These are phyloP conservation scores for Leptodirus hochenwartii DNA, from an alignment of 2,888 invertebrate genomes.

Conservation along the genomic window DNA sequence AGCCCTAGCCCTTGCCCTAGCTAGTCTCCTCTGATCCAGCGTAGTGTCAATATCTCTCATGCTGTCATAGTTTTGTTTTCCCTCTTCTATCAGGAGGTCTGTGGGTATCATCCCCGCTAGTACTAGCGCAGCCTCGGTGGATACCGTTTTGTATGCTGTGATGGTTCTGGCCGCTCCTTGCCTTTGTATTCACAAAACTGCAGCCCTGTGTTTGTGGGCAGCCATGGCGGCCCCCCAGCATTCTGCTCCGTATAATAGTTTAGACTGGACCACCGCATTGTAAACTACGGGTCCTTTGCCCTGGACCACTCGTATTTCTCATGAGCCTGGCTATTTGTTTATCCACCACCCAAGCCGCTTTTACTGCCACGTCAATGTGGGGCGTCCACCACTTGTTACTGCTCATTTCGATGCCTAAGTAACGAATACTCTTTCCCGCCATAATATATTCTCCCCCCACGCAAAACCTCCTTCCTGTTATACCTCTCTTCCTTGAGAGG, in stretches of 20 bases:
- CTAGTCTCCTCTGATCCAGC: too few relatives aligned
- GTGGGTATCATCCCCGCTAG: not conserved
- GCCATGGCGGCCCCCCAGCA: not conserved
- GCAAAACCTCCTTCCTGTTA: too few relatives aligned
- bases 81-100: slow-evolving; percentile 1
- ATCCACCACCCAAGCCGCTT: not conserved
- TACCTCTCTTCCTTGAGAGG: too few relatives aligned
- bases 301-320: slow-evolving; percentile 1
- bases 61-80: too few relatives aligned
- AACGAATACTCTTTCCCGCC: too few relatives aligned
- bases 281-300: not conserved
- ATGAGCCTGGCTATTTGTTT: not conserved
- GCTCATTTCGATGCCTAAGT: too few relatives aligned
- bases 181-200: not conserved
- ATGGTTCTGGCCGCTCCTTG: not conserved
- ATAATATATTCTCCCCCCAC: too few relatives aligned
- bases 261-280: not conserved
- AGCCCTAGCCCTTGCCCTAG: too few relatives aligned
- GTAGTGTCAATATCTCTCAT: too few relatives aligned
- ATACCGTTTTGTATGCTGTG: not conserved
- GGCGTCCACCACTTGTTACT: too few relatives aligned
- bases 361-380: not conserved
- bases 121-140: slow-evolving; percentile 3
- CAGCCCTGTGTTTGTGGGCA: not conserved
- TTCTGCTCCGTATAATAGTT: slow-evolving; percentile 3